These are phyloP conservation scores for Antennarius maculatus DNA, from an alignment of 2,797 vertebrate species.

Conservation along the genomic window DNA sequence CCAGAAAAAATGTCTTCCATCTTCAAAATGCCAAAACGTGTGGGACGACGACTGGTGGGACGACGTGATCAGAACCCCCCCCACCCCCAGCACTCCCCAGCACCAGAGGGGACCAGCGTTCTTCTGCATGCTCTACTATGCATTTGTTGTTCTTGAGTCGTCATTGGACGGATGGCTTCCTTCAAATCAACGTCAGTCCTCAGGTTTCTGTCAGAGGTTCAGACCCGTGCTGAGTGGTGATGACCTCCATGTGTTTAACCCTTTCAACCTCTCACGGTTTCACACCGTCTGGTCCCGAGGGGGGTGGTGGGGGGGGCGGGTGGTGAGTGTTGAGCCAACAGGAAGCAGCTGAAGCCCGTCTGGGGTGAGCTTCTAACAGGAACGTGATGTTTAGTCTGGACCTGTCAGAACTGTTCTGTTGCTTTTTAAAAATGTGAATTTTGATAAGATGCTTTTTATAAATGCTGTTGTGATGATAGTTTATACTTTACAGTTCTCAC, in stretches of 20 bases:
- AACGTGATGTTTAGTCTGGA: slow-evolving; percentile 19
- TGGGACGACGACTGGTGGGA: too few species aligned
- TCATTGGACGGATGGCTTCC: too few species aligned
- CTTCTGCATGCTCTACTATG: too few species aligned
- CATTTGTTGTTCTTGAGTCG: too few species aligned
- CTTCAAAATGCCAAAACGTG: too few species aligned
- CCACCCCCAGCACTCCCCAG: too few species aligned
- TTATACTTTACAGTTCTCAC: slow-evolving; percentile 37
- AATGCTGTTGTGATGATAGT: slow-evolving; percentile 28
- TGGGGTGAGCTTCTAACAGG: slow-evolving; percentile 13
- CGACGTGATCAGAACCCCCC: too few species aligned
- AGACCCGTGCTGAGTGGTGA: neutral
- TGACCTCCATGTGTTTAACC: slow-evolving; percentile 1
- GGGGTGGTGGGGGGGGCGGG: neutral
- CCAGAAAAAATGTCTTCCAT: too few species aligned
- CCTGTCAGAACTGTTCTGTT: slow-evolving; percentile 29
- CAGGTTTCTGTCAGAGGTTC: neutral
- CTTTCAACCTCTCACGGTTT: neutral
- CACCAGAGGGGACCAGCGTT: too few species aligned
- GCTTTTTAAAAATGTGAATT: slow-evolving; percentile 32
- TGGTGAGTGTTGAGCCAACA: slow-evolving; percentile 1
- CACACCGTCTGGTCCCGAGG: neutral
- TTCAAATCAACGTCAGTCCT: neutral
- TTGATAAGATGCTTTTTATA: slow-evolving; percentile 53
- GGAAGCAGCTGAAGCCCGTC: too few species aligned